Evolutionary conservation across 53 echinoderm and acorn worm genomes (phyloP), one percentile per base, ranked within the genome.

Genomic region (Temnopleurus reevesii): DNA sequence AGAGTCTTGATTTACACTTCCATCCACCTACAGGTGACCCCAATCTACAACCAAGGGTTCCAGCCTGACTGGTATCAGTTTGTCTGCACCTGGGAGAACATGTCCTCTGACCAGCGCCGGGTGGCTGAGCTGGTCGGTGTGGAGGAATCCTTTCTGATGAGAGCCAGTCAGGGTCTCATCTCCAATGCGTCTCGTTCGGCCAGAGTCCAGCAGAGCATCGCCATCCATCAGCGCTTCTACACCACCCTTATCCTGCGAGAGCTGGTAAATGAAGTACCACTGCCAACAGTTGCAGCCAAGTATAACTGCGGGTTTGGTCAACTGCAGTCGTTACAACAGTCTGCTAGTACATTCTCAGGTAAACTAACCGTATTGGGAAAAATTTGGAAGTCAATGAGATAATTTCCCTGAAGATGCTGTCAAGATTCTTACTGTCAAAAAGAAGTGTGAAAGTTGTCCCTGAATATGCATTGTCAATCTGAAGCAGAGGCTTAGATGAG

Each of bases 281-380:
- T 99, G 51, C 83, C 79, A 29, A 92, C 66, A 3, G 96, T 92
- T 2, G 93, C 99, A 25, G 91, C 89, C 79, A 94, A 94, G 89
- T 99, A 99, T 71, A 76, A 91, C 55, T 94, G 94, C 76, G 92
- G 96, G 19, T 89, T 89, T 53, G 99, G 99, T 5, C 99, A 99
- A 79, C 92, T 99, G 53, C 99, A 99, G 77, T 92, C 94, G 18
- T 83, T 99, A 12, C 99, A 99, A 44, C 99, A 99, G 63, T 95
- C 95, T 55, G 99, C 99, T 41, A 91, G 96, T 38, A 99, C 99
- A 30, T 99, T 99, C 93, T 91, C 99, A 86, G 99, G 99, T 96
- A 81, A n/a, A n/a, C n/a, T n/a, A n/a, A n/a, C n/a, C n/a, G n/a
- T n/a, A n/a, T n/a, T n/a, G n/a, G n/a, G n/a, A n/a, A n/a, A n/a